Percentiles rank a stretch among this genome's conserved stretches.
These are phyloP conservation scores for Pseudotriccus pelzelni DNA, from an alignment of 2,797 vertebrate genomes.

Conservation along the genomic window DNA sequence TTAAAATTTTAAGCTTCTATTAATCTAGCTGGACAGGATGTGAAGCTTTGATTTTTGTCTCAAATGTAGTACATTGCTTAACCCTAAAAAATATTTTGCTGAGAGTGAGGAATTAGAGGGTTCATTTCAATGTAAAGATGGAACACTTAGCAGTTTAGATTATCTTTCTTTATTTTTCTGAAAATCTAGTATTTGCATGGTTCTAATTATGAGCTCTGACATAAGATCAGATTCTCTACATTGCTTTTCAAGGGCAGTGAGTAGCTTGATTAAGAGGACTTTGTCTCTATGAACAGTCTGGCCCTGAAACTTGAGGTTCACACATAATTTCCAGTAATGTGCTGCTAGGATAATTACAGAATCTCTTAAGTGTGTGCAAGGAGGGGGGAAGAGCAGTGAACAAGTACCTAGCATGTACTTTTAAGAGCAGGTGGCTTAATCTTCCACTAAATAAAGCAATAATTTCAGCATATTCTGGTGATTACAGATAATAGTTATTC, in stretches of 20 bases:
- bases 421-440: conserved; percentile 68
- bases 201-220: background rate
- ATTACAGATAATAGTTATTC: conserved; percentile 72
- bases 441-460: conserved; percentile 65
- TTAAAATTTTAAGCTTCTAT: background rate
- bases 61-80: background rate
- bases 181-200: background rate
- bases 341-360: conserved; percentile 1
- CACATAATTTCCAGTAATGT: background rate
- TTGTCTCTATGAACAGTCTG: background rate
- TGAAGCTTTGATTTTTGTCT: background rate
- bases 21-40: background rate
- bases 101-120: background rate
- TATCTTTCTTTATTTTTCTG: background rate
- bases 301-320: conserved; percentile 8
- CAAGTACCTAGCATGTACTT: conserved; percentile 26
- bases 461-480: conserved; percentile 65
- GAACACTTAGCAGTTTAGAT: background rate
- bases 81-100: background rate
- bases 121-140: background rate
- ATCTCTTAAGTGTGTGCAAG: background rate
- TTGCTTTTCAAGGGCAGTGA: background rate
- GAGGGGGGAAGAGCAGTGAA: background rate
- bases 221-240: background rate
- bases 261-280: background rate